Conservation (phyloP, 1,140 invertebrate species). For the Ceratosolen fusciceps region DNA sequence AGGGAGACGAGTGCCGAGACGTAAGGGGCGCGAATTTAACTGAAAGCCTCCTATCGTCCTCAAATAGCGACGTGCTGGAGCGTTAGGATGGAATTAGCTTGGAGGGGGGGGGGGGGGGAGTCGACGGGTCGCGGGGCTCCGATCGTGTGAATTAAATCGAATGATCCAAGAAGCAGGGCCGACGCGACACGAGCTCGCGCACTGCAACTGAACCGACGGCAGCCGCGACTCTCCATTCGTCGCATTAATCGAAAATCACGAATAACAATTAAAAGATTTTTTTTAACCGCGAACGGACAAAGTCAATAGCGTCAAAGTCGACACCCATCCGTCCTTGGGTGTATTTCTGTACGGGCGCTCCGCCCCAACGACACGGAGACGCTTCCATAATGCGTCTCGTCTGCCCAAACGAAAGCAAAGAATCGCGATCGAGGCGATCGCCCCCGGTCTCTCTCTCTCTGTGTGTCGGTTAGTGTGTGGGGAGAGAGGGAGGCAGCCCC, state of each 20-base stretch:
- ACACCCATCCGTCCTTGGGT: not conserved
- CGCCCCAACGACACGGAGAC: not conserved
- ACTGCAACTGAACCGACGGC: not conserved
- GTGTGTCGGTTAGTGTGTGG: no score
- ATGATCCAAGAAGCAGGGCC: not conserved
- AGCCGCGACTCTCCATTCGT: not conserved
- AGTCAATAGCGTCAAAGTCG: not conserved
- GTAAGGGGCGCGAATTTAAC: not conserved
- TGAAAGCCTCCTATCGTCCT: not conserved
- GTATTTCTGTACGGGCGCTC: not conserved
- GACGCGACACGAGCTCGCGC: not conserved
- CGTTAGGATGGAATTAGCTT: no score
- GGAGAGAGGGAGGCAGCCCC: not conserved
- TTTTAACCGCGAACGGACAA: not conserved
- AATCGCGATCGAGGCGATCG: no score
- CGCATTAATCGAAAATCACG: not conserved
- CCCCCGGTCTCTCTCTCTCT: no score
- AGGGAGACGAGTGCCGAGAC: no score
- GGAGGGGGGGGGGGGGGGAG: no score
- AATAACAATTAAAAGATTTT: not conserved
- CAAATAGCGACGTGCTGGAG: no score
- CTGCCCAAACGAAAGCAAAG: no score
- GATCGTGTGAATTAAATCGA: not conserved
- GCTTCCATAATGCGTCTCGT: slow-evolving; percentile 15
- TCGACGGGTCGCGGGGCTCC: not conserved